These are phyloP conservation scores for crab-eating macaque (Macaca fascicularis) DNA, from an alignment of 2,113 vertebrate genomes.

Conservation along the genomic window T2T-MFA8v1.1 NC_088377.1:101260501-101261000, in stretches of 20 bases:
- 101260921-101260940: neutral
- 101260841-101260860: neutral
- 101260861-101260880: accelerated
- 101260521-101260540: conserved; percentile 51
- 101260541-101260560: conserved; percentile 68
- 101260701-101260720: neutral
- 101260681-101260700: neutral
- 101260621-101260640: conserved; percentile 66
- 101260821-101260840: too few relatives aligned
- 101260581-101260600: conserved; percentile 63
- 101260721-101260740: neutral
- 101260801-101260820: accelerated
- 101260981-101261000: neutral
- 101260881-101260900: neutral
- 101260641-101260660: conserved; percentile 14
- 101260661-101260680: neutral
- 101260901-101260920: neutral
- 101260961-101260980: neutral
- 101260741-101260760: accelerated
- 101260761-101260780: neutral
- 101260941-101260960: neutral
- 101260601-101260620: conserved; percentile 62
- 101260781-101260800: too few relatives aligned
- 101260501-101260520: conserved; percentile 72
- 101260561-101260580: conserved; percentile 48